These are phyloP conservation scores for Cantharis flavilabris DNA, from an alignment of 2,888 invertebrate species.

Conservation along the genomic window DNA sequence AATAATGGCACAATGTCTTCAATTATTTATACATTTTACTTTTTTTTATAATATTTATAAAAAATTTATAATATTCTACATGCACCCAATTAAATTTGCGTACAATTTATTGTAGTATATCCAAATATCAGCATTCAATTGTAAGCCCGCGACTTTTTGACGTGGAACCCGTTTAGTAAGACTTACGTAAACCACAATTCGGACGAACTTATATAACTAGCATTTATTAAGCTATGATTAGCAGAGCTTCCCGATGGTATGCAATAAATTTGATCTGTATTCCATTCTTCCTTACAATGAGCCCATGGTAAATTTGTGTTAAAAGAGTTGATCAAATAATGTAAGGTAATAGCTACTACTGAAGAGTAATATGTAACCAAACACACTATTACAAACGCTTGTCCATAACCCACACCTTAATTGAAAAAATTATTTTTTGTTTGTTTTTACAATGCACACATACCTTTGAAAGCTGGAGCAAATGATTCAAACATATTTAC, in stretches of 20 bases:
- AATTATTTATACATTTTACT: too few species aligned
- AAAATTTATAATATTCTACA: too few species aligned
- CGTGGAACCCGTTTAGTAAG: neutral
- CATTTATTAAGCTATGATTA: neutral
- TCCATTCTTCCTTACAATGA: conserved; percentile 65
- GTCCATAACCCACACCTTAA: conserved; percentile 70
- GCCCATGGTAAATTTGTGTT: conserved; percentile 74
- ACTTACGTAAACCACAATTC: conserved; percentile 23
- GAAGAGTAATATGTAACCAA: conserved; percentile 79
- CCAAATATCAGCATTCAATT: too few species aligned
- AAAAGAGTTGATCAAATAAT: conserved; percentile 75
- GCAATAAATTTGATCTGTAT: neutral
- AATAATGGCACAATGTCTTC: too few species aligned
- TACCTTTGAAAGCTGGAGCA: neutral
- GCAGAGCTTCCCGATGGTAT: neutral
- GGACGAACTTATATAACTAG: conserved; percentile 3
- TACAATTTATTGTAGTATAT: too few species aligned
- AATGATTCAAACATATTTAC: neutral
- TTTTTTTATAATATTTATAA: too few species aligned
- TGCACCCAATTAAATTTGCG: too few species aligned
- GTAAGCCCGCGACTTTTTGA: too few species aligned
- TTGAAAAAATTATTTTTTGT: neutral
- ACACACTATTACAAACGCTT: conserved; percentile 64
- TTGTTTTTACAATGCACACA: neutral
- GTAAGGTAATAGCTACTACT: conserved; percentile 72